These are phyloP conservation scores for Tipula confusa DNA, from an alignment of 2,888 invertebrate species.

Conservation along the genomic window DNA sequence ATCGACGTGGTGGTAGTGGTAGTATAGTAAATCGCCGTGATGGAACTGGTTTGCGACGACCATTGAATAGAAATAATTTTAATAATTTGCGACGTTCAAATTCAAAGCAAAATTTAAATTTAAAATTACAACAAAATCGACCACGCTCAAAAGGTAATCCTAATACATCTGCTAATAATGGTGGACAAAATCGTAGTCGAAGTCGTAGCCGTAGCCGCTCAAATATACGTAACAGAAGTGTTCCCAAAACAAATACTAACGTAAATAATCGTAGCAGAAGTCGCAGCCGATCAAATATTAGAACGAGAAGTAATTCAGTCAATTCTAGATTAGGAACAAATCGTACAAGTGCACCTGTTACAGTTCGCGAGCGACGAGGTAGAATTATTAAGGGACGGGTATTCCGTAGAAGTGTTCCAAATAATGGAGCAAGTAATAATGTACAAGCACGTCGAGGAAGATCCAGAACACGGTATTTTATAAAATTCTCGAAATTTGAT, in stretches of 20 bases:
- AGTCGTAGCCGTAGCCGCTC: conserved; percentile 34
- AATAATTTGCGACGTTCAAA: background rate
- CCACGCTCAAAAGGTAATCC: conserved; percentile 31
- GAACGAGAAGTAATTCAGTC: conserved; percentile 33
- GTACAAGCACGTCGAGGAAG: conserved; percentile 35
- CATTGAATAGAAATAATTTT: conserved; percentile 25
- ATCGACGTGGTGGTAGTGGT: conserved; percentile 41
- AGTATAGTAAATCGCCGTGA: conserved; percentile 36
- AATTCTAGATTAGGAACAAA: conserved; percentile 33
- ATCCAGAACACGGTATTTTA: conserved; percentile 33
- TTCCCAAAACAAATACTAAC: background rate
- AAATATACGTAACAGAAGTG: conserved; percentile 33
- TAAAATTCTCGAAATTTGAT: background rate
- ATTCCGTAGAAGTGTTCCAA: conserved; percentile 21
- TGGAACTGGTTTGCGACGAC: background rate
- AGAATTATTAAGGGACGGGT: conserved; percentile 40
- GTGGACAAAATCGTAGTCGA: background rate
- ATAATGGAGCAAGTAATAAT: background rate
- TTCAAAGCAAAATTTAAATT: background rate
- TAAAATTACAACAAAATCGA: conserved; percentile 31
- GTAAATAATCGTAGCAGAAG: background rate
- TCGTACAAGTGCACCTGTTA: conserved; percentile 33
- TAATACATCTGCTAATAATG: background rate
- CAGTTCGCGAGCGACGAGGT: conserved; percentile 41
- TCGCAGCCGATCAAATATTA: background rate